A percentile compares a stretch with the other conserved stretches of the same genome.
Evolutionary conservation across 2,888 invertebrate species (phyloP).

Genomic region (Colostygia pectinataria): DNA sequence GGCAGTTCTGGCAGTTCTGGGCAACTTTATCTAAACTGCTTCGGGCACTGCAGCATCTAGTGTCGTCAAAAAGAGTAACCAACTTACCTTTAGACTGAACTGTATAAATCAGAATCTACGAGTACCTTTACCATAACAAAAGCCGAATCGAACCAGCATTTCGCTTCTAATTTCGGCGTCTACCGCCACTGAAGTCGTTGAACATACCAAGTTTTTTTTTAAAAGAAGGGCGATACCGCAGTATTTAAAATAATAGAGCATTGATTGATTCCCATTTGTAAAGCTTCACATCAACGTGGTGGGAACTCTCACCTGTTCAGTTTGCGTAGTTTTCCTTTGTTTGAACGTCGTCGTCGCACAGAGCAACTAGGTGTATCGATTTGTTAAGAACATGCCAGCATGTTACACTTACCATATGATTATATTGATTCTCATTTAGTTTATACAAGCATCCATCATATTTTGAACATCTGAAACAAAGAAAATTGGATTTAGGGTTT

Average conservation of each 20-base stretch:
- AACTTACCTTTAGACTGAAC: no score
- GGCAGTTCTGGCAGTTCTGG: no score
- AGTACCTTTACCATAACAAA: no score
- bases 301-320: slow-evolving; percentile 15
- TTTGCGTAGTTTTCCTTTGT: slow-evolving; percentile 9
- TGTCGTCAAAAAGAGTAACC: no score
- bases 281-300: background rate
- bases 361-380: background rate
- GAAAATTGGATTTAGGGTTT: slow-evolving; percentile 1
- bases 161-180: no score
- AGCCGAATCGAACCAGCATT: no score
- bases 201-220: no score
- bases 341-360: background rate
- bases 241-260: slow-evolving; percentile 1
- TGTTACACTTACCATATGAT: slow-evolving; percentile 25
- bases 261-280: background rate
- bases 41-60: no score
- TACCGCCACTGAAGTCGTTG: no score
- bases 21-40: no score
- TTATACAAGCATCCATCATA: slow-evolving; percentile 18
- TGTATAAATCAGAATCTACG: no score
- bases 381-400: background rate
- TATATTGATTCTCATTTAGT: slow-evolving; percentile 19
- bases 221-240: no score
- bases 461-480: slow-evolving; percentile 29